phyloP scores from a whole-genome alignment of 2,113 vertebrate genomes.

The Bucco capensis region DNA sequence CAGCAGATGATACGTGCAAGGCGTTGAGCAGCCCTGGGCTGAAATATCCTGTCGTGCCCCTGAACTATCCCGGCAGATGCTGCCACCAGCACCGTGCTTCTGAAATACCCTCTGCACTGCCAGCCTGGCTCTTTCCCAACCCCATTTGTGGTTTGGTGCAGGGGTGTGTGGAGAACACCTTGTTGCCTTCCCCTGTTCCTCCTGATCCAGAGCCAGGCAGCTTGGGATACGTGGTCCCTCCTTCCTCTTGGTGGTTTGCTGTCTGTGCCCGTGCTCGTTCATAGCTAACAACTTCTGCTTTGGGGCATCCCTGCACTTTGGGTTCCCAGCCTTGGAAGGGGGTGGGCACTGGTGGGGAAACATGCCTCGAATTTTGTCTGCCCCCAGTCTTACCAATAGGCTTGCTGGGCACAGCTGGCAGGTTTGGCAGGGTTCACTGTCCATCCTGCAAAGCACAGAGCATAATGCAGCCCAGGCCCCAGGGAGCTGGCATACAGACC shows the following conservation, averaged over 20 bases:
- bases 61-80: fast-evolving
- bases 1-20: neutral
- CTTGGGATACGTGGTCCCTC: fast-evolving
- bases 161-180: neutral
- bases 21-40: fast-evolving
- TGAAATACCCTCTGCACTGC: neutral
- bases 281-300: neutral
- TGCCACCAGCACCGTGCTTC: fast-evolving
- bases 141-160: neutral
- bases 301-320: neutral
- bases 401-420: fast-evolving
- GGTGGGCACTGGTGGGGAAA: neutral
- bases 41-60: no score
- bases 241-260: neutral
- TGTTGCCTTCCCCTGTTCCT: neutral
- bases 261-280: fast-evolving
- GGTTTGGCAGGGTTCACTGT: neutral
- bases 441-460: neutral
- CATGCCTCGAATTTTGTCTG: fast-evolving
- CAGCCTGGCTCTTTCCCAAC: fast-evolving
- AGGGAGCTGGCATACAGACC: neutral
- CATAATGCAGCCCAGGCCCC: neutral
- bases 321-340: neutral
- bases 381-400: neutral
- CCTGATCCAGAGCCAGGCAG: neutral